Percentiles rank a stretch among this genome's conserved stretches.
These are phyloP conservation scores for Dipodomys stephensi DNA, from an alignment of 2,113 vertebrate species.

Conservation along the genomic window DNA sequence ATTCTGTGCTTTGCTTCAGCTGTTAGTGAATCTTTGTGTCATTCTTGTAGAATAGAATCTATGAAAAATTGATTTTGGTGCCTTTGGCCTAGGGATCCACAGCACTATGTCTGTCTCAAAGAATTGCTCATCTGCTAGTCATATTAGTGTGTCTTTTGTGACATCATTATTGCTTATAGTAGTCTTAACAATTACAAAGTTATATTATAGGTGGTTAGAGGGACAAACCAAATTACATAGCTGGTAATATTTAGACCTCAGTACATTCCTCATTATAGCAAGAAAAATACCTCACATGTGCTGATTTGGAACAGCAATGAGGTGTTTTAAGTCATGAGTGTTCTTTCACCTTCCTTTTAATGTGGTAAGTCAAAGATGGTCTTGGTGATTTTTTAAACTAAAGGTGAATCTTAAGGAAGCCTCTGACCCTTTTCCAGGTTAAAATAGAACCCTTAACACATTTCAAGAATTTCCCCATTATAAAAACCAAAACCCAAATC, in stretches of 20 bases:
- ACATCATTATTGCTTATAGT: constrained; percentile 33
- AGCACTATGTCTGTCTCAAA: constrained; percentile 29
- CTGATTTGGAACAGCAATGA: constrained; percentile 51
- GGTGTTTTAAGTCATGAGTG: constrained; percentile 40
- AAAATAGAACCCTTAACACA: background rate
- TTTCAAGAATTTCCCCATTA: constrained; percentile 39
- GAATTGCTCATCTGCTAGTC: constrained; percentile 46
- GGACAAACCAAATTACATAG: constrained; percentile 24
- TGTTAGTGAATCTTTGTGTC: constrained; percentile 63
- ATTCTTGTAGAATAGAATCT: constrained; percentile 49
- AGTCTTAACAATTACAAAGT: background rate
- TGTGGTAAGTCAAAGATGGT: constrained; percentile 35
- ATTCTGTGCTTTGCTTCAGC: constrained; percentile 57
- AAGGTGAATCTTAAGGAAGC: constrained; percentile 36
- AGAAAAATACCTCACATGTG: constrained; percentile 16
- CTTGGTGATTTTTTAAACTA: constrained; percentile 32
- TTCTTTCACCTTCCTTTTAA: constrained; percentile 24
- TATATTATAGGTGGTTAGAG: constrained; percentile 30
- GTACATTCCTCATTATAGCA: background rate
- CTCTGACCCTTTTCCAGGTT: constrained; percentile 47
- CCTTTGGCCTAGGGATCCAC: background rate
- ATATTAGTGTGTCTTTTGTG: constrained; percentile 54
- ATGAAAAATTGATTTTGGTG: constrained; percentile 49
- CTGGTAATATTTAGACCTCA: constrained; percentile 27
- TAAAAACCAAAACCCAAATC: background rate